Percentiles rank a stretch among this genome's conserved stretches.
Conservation (phyloP, 2,113 vertebrate species). For the Galeopterus variegatus region DNA sequence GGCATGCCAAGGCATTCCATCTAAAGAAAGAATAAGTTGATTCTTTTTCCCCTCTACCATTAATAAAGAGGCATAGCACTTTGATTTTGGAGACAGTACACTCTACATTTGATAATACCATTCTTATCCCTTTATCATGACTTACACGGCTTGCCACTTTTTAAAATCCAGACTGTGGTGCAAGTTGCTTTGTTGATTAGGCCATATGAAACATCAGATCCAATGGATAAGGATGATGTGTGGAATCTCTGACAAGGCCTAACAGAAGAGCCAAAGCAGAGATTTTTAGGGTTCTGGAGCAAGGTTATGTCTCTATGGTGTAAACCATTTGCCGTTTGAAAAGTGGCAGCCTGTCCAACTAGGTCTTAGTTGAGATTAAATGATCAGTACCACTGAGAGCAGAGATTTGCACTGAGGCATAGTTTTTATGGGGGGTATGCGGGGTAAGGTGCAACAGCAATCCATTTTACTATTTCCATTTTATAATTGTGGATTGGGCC, state of each 20-base stretch:
- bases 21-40: neutral
- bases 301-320: neutral
- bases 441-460: rapidly evolving
- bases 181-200: neutral
- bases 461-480: neutral
- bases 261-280: neutral
- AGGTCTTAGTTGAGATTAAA: neutral
- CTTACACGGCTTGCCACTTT: neutral
- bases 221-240: neutral
- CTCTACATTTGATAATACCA: neutral
- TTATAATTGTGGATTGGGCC: neutral
- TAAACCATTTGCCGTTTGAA: neutral
- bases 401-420: neutral
- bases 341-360: neutral
- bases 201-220: neutral
- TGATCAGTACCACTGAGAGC: neutral
- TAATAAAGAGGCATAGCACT: neutral
- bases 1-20: neutral
- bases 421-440: neutral
- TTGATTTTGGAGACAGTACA: neutral
- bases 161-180: neutral
- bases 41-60: neutral
- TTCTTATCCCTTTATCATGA: neutral
- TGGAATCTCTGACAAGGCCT: neutral
- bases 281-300: neutral